phyloP scores from a whole-genome alignment of 2,888 invertebrate genomes.

The Poecilobothrus nobilitatus region DNA sequence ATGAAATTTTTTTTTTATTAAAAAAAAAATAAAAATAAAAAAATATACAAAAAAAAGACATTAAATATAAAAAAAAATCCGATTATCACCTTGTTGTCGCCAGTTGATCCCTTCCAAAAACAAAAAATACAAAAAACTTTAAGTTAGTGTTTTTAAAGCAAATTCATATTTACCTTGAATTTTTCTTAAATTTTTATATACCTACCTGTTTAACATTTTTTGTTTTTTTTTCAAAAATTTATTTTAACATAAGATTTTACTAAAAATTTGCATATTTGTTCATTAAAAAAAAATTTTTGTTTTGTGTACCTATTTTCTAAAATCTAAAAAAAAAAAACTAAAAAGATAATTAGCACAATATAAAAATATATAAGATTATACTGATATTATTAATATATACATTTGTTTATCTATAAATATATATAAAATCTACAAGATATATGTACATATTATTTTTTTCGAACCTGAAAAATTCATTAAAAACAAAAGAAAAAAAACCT shows the following conservation, averaged over 20 bases:
- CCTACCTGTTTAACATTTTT: background rate
- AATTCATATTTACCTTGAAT: background rate
- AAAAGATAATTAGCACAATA: too few species aligned
- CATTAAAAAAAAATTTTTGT: background rate
- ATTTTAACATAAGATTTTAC: background rate
- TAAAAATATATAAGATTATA: too few species aligned
- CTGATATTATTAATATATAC: too few species aligned
- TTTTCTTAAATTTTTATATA: background rate
- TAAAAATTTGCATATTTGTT: background rate
- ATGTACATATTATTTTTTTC: too few species aligned
- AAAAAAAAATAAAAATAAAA: background rate
- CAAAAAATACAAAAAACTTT: background rate
- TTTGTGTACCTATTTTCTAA: too few species aligned
- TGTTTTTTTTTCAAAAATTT: too few species aligned
- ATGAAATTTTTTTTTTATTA: background rate
- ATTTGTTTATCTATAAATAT: too few species aligned
- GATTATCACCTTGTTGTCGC: slow-evolving; percentile 4
- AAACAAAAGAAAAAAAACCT: too few species aligned
- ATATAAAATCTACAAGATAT: too few species aligned
- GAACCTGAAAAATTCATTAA: too few species aligned
- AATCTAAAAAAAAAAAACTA: too few species aligned
- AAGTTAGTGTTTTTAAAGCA: background rate
- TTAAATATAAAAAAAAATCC: background rate
- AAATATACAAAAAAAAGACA: background rate
- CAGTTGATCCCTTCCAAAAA: background rate